Base-by-base conservation (phyloP, 2,113 vertebrate genomes). In the Parotia lawesii region DNA sequence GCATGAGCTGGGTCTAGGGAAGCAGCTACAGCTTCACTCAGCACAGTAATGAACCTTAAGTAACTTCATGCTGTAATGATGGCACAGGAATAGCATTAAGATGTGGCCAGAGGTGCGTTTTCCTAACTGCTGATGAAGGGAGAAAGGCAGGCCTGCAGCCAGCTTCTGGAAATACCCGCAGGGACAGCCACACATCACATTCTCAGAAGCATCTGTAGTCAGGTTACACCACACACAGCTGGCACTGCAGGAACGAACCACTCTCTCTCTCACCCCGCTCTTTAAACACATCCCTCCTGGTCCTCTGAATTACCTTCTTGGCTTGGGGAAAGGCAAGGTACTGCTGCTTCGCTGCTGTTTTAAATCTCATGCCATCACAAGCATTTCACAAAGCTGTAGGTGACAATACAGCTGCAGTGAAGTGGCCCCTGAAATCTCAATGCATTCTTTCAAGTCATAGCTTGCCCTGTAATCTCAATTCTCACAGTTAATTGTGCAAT, bases 11-110 rank as follows among this genome's bases (percentile, higher is more conserved):
- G 64, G 83, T 88, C 90, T 91, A 88, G 78, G 85, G 64, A 91
- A 78, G 64, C 42, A 92, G 56, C 56, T 89, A 62, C 16, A 24
- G 79, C 72, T 88, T 71, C 57, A 35, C 38, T 70, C 57, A 33
- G 57, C 51, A 86, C 81, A 78, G 77, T 74, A 73, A 94, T 86
- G 71, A 95, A 82, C 69, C 61, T 74, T 64, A 88, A 91, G 69
- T 60, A 85, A 87, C 38, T 88, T 50, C 60, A 67, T 12, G 48
- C 78, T 72, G 64, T 71, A 91, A 71, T 2, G 29, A 80, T 47
- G 53, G 72, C 72, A 77, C 47, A 83, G 89, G 62, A 87, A 60
- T 11, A 93, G 56, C 91, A 90, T 67, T 67, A 93, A 74, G 72
- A 91, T 8, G 50, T 61, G 82, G 88, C 93, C 72, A 94, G 93